Base-by-base conservation (phyloP, 2,888 invertebrate species). In the Protophormia terraenovae region DNA sequence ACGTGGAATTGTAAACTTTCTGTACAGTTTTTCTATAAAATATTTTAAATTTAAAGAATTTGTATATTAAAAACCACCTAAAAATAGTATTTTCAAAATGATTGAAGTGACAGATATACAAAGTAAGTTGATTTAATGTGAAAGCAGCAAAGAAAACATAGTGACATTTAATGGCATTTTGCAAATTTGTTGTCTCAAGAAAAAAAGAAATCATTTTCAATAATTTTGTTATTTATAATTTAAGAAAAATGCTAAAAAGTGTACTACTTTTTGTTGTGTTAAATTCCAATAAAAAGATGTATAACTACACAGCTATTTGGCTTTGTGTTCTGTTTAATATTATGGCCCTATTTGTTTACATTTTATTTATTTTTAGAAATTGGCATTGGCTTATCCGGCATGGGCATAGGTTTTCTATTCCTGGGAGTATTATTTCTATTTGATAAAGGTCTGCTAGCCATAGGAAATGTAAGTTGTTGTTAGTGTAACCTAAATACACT, bases 361-460 rank as follows among this genome's bases (percentile, higher is more conserved):
- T 75, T 45, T 45, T 67, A 88, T 89, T 88, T 95, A 95, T 84
- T 84, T 87, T 66, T 94, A 98, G 97, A 99, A 94, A 99, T 99
- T 90, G 99, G 99, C 22, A 98, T 99, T 50, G 99, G 99, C 19
- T 94, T 99, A 69, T 97, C 98, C 4, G 98, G 98, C 4, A 99
- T 99, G 93, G 99, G 99, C 8, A 96, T 98, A 89, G 96, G 97
- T 82, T 99, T 99, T 93, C 94, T 99, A 7, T 97, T 99, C 90
- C 94, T 99, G 7, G 99, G 99, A 82, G 96, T 99, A 47, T 90
- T 99, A 62, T 93, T 99, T 82, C 93, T 99, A 75, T 99, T 99
- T 92, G 99, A 99, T 93, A 98, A 98, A 93, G 99, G 99, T 72
- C 94, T 99, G 79, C 93, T 99, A 79, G 99, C 99, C n/a, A 98